Evolutionary conservation across 2,888 invertebrate genomes (phyloP), one percentile per base, ranked within the genome.

Genomic region (Tyria jacobaeae): DNA sequence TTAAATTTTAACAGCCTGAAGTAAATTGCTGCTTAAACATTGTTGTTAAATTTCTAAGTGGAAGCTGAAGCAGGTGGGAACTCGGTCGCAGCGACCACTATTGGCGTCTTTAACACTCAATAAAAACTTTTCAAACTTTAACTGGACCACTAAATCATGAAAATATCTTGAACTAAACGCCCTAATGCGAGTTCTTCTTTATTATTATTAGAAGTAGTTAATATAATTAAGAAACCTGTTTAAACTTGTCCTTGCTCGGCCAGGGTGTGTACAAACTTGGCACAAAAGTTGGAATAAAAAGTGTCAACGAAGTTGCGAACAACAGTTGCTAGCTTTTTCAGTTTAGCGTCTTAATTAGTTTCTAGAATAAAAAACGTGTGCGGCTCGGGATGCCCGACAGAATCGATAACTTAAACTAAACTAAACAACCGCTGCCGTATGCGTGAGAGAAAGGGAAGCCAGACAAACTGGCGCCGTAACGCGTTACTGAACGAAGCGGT

Each of bases 141-240:
- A 72, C 70, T 72, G 65, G 55, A 68, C 53, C 49, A 64, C 52
- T 75, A 75, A 71, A 75, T 75, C 75, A 75, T 70, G 58, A 67
- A 72, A 57, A 63, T 70, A 68, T 66, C 64, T 69, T 68, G 51
- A 64, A 72, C 66, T 78, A 75, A 78, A 70, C 67, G 73, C 52
- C 55, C 25, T 78, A 76, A 76, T 72, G 76, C 66, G 76, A 78
- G 56, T 76, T 75, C 64, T 78, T 75, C 69, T 67, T 75, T 75
- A 67, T 66, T 75, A 72, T 68, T 68, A 68, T 63, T 74, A 57
- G 64, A 70, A 47, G 67, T 70, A 75, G 63, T 75, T 76, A 72
- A 70, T 71, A 67, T 69, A 62, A 68, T 71, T 53, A 67, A 37
- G 54, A 60, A 76, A 71, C 76, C 78, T 78, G 68, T 72, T 76